Base-by-base conservation (phyloP, 92 coral and sea anemone genomes). In the Epizoanthus ramosus region DNA sequence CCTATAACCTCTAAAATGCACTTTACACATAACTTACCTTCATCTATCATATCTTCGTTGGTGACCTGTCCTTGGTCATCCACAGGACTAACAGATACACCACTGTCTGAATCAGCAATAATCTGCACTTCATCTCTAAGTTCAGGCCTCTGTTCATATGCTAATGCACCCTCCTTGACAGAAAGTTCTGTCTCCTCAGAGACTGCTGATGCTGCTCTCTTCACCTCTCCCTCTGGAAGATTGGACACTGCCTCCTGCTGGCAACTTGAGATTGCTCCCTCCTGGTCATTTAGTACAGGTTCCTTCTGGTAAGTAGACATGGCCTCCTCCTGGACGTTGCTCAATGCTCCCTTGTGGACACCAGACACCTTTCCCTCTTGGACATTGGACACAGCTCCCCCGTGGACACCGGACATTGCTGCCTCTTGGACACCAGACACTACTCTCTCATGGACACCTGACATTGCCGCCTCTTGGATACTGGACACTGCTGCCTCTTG, bases 401-500 rank as follows among this genome's bases (percentile, higher is more conserved):
- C 63, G 39, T 70, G 19, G 80, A 1, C 16, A 75, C 22, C 19
- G 14, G 57, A 33, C 47, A 60, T 21, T 3, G 14, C 18, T 45
- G 8, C 43, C 43, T 65, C 41, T 39, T 65, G 71, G 71, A 21
- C 14, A 64, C 8, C 5, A 12, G 71, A 39, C n/a, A 23, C 18
- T 4, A 0, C 22, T 63, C 19, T 47, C 52, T 83, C 71, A 61
- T 59, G 56, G 71, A 8, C 41, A 75, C 39, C 22, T 19, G 77
- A 59, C 57, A 77, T 12, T 70, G 2, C 57, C 33, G 21, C 13
- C 6, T 83, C 84, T 35, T 60, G 74, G 72, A 41, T 54, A 68
- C 63, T 75, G 31, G 63, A 77, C 71, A 28, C 71, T 12, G 63
- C 74, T 57, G 63, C 73, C 18, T 85, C 93, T 24, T 82, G 84